Conservation (phyloP, 2,888 invertebrate species). For the Acholoe squamosa region DNA sequence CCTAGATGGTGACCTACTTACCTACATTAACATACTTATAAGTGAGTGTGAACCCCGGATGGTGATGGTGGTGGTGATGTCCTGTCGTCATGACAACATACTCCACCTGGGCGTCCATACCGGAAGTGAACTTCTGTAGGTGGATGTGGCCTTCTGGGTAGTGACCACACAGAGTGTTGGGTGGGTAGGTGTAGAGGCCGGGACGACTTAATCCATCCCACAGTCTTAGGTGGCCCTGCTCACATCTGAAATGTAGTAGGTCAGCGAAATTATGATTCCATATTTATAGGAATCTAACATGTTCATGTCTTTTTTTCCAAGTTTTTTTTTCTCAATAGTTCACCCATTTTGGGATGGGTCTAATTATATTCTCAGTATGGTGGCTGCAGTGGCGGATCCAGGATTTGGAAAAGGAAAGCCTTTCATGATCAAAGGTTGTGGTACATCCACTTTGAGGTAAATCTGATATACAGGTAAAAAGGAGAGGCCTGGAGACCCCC, state of each 20-base stretch:
- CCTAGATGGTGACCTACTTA: not conserved
- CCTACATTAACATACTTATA: slow-evolving; percentile 62
- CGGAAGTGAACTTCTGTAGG: slow-evolving; percentile 36
- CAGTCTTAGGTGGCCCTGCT: slow-evolving; percentile 62
- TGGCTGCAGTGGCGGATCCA: no score
- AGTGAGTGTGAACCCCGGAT: slow-evolving; percentile 41
- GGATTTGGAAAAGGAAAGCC: no score
- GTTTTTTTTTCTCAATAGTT: no score
- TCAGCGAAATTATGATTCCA: no score
- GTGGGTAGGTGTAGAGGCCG: slow-evolving; percentile 64
- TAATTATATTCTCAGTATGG: no score
- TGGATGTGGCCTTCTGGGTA: slow-evolving; percentile 57
- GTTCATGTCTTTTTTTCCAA: no score
- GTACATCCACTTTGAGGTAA: no score
- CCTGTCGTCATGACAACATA: not conserved
- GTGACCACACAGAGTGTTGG: slow-evolving; percentile 66
- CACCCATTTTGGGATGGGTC: no score
- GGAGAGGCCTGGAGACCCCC: no score
- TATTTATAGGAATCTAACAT: no score
- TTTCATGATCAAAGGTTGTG: no score
- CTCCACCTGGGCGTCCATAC: slow-evolving; percentile 45
- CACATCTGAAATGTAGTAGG: slow-evolving; percentile 62
- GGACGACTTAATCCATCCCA: slow-evolving; percentile 65
- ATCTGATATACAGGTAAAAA: no score
- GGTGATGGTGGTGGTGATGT: not conserved